phyloP scores from a whole-genome alignment of 2,797 vertebrate species.

The Leucoraja ocellata region DNA sequence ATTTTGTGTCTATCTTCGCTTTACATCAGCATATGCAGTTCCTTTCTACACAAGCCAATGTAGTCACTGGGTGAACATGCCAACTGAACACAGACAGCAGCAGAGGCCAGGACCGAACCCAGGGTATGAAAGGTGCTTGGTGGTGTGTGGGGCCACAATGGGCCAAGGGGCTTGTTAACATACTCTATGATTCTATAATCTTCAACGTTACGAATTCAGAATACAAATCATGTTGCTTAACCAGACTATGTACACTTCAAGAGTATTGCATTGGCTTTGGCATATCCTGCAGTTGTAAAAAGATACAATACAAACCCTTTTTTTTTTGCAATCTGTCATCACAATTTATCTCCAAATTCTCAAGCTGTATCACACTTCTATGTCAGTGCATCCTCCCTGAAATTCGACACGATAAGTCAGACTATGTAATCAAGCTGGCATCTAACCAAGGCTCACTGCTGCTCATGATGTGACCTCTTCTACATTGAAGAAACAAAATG shows the following conservation, averaged over 20 bases:
- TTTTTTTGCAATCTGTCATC: not conserved
- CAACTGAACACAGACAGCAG: too few relatives aligned
- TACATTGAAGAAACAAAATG: too few relatives aligned
- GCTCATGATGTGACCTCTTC: too few relatives aligned
- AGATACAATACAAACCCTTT: not conserved
- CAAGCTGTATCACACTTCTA: not conserved
- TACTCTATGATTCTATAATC: not conserved
- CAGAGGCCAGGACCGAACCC: too few relatives aligned
- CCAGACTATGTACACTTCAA: not conserved
- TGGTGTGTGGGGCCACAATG: too few relatives aligned
- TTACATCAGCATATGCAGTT: too few relatives aligned
- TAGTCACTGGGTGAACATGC: too few relatives aligned
- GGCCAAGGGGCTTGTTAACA: too few relatives aligned
- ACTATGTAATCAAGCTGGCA: not conserved
- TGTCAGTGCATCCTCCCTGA: not conserved
- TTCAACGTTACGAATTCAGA: not conserved
- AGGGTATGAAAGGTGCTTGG: too few relatives aligned
- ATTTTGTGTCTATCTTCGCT: too few relatives aligned
- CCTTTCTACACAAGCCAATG: too few relatives aligned
- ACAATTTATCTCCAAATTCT: not conserved
- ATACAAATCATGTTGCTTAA: not conserved
- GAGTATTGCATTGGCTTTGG: not conserved
- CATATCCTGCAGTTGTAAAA: not conserved
- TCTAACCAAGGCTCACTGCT: not conserved
- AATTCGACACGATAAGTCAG: not conserved